Conservation (phyloP, 1,140 invertebrate species). For the Ctenoplectra terminalis region DNA sequence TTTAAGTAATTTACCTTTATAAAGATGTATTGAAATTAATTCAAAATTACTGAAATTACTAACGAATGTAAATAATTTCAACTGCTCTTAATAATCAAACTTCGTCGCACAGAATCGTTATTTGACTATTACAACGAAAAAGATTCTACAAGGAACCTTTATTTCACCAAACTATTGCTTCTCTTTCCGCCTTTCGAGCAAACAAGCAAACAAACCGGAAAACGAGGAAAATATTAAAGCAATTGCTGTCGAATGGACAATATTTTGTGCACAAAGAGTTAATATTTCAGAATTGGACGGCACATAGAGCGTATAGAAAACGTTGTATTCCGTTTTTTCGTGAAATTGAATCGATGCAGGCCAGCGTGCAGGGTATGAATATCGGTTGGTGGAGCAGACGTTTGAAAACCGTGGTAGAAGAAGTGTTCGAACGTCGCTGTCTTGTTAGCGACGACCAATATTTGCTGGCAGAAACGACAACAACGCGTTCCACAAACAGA, state of each 20-base stretch:
- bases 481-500: conserved; percentile 62
- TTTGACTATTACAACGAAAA: no score
- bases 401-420: conserved; percentile 40
- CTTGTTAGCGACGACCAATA: conserved; percentile 61
- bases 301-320: no score
- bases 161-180: neutral
- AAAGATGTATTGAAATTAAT: no score
- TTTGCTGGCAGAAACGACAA: conserved; percentile 52
- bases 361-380: no score
- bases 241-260: neutral
- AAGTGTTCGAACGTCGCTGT: conserved; percentile 45
- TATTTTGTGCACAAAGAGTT: neutral
- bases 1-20: no score
- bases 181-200: neutral
- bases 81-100: no score
- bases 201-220: neutral
- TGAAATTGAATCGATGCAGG: conserved; percentile 12
- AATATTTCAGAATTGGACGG: neutral
- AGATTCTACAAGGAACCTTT: no score
- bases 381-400: conserved; percentile 21
- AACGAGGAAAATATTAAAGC: neutral
- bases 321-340: neutral
- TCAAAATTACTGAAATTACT: no score
- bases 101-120: no score
- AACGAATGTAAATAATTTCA: no score